A percentile compares a stretch with the other conserved stretches of the same genome.
These are phyloP conservation scores for Muntiacus reevesi DNA, from an alignment of 2,113 vertebrate genomes.

Conservation along the genomic window DNA sequence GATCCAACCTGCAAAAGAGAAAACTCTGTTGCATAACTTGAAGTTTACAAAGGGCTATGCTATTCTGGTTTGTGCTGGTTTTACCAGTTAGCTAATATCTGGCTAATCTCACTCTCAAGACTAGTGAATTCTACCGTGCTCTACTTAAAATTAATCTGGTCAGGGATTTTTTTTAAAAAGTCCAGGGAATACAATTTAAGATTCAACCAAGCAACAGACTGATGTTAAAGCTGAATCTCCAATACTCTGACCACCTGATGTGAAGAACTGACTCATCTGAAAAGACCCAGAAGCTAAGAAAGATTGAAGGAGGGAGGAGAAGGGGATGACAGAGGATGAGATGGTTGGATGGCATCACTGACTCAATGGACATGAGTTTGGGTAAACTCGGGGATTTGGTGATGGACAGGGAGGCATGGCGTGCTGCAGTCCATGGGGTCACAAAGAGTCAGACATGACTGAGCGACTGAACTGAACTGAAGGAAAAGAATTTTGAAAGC, in stretches of 20 bases:
- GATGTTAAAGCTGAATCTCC: background rate
- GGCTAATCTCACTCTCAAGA: background rate
- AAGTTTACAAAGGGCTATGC: background rate
- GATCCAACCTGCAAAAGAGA: constrained; percentile 85
- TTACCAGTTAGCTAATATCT: background rate
- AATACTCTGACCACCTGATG: background rate
- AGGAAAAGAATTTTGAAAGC: background rate
- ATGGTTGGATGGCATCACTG: background rate
- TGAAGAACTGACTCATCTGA: background rate
- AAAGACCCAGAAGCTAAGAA: background rate
- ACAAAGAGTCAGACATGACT: background rate
- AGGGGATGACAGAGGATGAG: background rate
- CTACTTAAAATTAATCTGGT: background rate
- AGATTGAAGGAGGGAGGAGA: background rate
- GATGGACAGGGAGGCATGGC: background rate
- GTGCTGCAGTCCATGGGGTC: background rate
- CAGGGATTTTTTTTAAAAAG: background rate
- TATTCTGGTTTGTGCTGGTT: background rate
- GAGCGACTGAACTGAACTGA: background rate
- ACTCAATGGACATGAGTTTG: background rate
- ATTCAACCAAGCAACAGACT: background rate
- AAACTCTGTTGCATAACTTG: background rate
- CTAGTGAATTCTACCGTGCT: background rate
- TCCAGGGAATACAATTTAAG: background rate
- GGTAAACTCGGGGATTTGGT: background rate